Evolutionary conservation across 1,140 invertebrate species (phyloP), one percentile per base, ranked within the genome.

Genomic region (Triops longicaudatus): DNA sequence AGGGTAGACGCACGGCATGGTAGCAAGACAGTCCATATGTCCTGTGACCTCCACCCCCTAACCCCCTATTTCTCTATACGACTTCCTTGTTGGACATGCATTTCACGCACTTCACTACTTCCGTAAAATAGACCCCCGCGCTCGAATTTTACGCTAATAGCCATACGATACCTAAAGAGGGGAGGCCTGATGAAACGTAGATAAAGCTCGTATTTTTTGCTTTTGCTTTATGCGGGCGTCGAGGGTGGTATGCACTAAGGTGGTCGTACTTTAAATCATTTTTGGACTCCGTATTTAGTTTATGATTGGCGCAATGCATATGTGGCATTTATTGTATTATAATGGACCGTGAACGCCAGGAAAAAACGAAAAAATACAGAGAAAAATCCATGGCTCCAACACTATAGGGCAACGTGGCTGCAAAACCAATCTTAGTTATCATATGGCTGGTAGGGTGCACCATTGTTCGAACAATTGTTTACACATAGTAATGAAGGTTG

Each of bases 41-140:
- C 50, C 31, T 37, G 7, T 37, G 31, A 37, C 31, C 31, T 37
- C 31, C 7, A 2, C 31, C 31, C 31, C 31, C 31, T 7, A 37
- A 2, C 50, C 14, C 50, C 50, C 50, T 63, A 63, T 17, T 17
- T 22, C 22, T 63, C 9, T 63, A 63, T 63, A 63, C 50, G 50
- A 63, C 50, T 63, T 63, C 50, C 50, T 63, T 63, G 50, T 63
- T 63, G 50, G 50, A 63, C 50, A 63, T 63, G 50, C 50, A 63
- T 63, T 63, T 63, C 50, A 63, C 50, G 50, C 50, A 63, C 50
- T 63, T 63, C 50, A 63, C n/a, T 63, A 63, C 50, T 63, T 63
- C 50, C 50, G 50, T 63, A 63, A 63, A 63, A 63, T 63, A n/a
- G 50, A 63, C 50, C 50, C 50, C 50, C 22, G 50, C n/a, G 50